Evolutionary conservation across 2,797 vertebrate genomes (phyloP).

Genomic region (Chiloscyllium punctatum): DNA sequence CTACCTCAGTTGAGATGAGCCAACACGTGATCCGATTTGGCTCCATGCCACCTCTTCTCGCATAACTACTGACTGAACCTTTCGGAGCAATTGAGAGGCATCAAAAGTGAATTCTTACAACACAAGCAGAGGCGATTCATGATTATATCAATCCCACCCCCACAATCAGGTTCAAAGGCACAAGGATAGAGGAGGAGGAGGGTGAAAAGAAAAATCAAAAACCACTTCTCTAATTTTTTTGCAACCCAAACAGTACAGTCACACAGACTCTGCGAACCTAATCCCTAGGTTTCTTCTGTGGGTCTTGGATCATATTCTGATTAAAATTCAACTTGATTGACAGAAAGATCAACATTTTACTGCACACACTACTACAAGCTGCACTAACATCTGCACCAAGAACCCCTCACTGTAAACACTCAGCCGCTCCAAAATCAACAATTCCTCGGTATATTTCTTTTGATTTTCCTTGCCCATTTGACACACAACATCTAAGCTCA

Average conservation of each 20-base stretch:
- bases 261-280: slow-evolving; percentile 33
- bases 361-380: slow-evolving; percentile 12
- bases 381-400: background rate
- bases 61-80: background rate
- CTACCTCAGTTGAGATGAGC: background rate
- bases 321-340: slow-evolving; percentile 33
- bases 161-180: background rate
- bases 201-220: background rate
- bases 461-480: slow-evolving; percentile 28
- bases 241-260: slow-evolving; percentile 2
- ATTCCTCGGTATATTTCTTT: background rate
- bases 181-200: background rate
- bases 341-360: slow-evolving; percentile 35
- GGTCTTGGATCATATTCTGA: slow-evolving; percentile 34
- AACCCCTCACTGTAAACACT: background rate
- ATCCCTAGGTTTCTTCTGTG: slow-evolving; percentile 9
- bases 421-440: slow-evolving; percentile 31
- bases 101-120: background rate
- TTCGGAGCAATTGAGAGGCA: background rate
- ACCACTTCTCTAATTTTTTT: background rate
- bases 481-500: slow-evolving; percentile 26
- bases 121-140: background rate
- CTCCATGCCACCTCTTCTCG: background rate
- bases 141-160: background rate
- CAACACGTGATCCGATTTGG: background rate